Base-by-base conservation (phyloP, 2,888 invertebrate genomes). In the Heliconius sara region DNA sequence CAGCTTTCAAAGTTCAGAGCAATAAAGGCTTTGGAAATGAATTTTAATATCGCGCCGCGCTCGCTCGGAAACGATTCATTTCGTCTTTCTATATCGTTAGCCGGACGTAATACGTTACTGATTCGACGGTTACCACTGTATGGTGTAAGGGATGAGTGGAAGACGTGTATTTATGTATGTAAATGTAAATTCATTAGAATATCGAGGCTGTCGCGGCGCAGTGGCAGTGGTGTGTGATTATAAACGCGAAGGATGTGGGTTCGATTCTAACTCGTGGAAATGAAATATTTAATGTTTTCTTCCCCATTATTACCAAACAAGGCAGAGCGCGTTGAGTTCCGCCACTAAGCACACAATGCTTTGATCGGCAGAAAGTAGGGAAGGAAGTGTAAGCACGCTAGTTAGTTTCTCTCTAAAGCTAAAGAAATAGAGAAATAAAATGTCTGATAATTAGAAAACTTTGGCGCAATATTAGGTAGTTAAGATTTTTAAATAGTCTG, bases 21-120 rank as follows among this genome's bases (percentile, higher is more conserved):
- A 85, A 85, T 86, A 85, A 85, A 83, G 84, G 82, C 81, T 83
- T 79, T 83, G 76, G 83, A 81, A 86, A 86, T 86, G 85, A 86
- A 86, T 86, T 86, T 86, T 83, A 85, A 86, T 86, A 86, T 84
- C 83, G 84, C 75, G 76, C 77, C 43, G 80, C 76, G 71, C 78
- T 77, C 74, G 80, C 34, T 66, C 77, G 81, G 80, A 79, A 79
- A 79, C 77, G 81, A 83, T 84, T 83, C 84, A 83, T 84, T 82
- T 81, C 80, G 80, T 77, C 81, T 77, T 81, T 83, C 83, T 83
- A 83, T 82, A 82, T 83, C 81, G 83, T 81, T 80, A 83, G 81
- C 80, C 63, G 79, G 81, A 80, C 81, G 82, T 82, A 83, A 83
- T 84, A 83, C 83, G 84, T 81, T 83, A 82, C 81, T 77, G 75